Percentiles rank a stretch among this genome's conserved stretches.
Conservation (phyloP, 1,140 invertebrate genomes). For the Augochlora pura region DNA sequence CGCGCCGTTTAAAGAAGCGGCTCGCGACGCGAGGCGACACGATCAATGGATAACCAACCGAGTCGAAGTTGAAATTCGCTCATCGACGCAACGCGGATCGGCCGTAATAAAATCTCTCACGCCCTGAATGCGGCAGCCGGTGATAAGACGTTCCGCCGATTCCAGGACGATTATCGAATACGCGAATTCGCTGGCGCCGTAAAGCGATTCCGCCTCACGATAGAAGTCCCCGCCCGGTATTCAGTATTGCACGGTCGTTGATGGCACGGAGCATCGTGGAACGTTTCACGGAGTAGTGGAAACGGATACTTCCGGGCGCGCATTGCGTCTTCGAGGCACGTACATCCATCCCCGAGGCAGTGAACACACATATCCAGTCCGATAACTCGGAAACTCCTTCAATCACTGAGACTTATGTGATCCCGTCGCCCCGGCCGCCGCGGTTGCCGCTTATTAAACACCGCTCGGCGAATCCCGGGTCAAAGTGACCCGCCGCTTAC, state of each 20-base stretch:
- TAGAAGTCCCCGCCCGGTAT: background rate
- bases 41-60: background rate
- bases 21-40: background rate
- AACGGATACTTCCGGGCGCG: slow-evolving; percentile 62
- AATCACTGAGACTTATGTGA: slow-evolving; percentile 35
- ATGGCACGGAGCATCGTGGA: background rate
- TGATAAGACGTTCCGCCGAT: slow-evolving; percentile 15
- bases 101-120: slow-evolving; percentile 14
- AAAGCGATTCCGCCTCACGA: slow-evolving; percentile 16
- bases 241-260: background rate
- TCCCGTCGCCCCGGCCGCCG: background rate
- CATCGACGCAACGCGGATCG: background rate
- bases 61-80: slow-evolving; percentile 1
- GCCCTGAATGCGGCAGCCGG: background rate
- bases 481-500: too few species aligned
- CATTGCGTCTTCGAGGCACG: slow-evolving; percentile 69
- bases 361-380: slow-evolving; percentile 65
- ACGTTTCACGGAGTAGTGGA: background rate
- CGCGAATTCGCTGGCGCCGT: background rate
- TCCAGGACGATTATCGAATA: slow-evolving; percentile 23
- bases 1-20: too few species aligned
- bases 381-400: slow-evolving; percentile 64
- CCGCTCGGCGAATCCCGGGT: too few species aligned
- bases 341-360: slow-evolving; percentile 63
- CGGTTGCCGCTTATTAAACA: background rate